Base-by-base conservation (phyloP, 1,140 invertebrate genomes). In the Macrobrachium rosenbergii region DNA sequence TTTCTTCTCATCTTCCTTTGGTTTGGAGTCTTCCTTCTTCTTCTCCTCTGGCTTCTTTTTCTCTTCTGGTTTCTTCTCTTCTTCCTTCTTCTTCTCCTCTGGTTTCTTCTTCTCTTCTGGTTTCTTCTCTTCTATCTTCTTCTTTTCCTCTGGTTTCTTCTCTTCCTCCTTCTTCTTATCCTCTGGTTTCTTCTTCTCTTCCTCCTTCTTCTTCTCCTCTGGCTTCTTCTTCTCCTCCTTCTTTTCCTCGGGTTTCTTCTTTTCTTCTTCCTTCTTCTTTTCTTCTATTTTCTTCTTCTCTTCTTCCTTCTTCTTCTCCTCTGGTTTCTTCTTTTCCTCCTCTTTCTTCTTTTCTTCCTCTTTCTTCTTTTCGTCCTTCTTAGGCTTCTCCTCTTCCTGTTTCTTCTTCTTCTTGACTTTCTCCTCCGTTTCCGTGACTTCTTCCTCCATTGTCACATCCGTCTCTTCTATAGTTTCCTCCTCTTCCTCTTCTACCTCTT, bases 261-360 rank as follows among this genome's bases (percentile, higher is more conserved):
- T 19, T 17, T n/a, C 19, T 45, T 77, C 43, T 11, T 77, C 43
- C 43, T 77, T 21, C 45, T 52, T 45, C 28, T 60, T 67, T 16
- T 63, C 37, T 12, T 45, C 28, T 45, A n/a, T n/a, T 63, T 21
- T 78, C 21, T 69, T 28, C 45, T 82, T 28, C 11, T 14, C 2
- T 10, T 72, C 63, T 37, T 91, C 91, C 82, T 91, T 89, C 91
- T 93, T 92, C 17, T 92, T 91, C 87, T 92, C 92, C 82, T 92
- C 92, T 37, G 92, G 52, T 28, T 77, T 67, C 58, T 75, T 63
- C 37, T 84, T 69, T 45, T 89, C 28, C n/a, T 67, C 80, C 7
- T 45, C 91, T 81, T 93, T 91, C 69, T 92, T 90, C 80, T 93
- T 93, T 80, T 90, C 92, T 69, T 87, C 62, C 7, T 77, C 19